phyloP scores from a whole-genome alignment of 2,888 invertebrate species.

The Diaperis boleti region DNA sequence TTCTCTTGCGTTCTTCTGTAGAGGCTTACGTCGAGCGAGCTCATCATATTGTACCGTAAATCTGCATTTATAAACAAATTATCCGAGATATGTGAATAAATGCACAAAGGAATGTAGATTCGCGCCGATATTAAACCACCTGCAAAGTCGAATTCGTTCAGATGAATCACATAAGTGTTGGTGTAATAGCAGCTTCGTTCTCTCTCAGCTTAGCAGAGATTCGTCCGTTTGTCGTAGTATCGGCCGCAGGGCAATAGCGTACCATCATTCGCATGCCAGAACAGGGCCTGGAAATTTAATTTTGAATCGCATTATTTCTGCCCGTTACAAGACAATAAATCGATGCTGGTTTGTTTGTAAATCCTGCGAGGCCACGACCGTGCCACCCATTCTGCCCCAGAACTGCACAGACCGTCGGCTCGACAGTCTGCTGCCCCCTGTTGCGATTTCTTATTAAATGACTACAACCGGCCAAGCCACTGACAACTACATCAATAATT shows the following conservation, averaged over 20 bases:
- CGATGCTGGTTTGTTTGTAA: conserved; percentile 54
- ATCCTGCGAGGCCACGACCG: conserved; percentile 41
- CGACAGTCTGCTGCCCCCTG: conserved; percentile 5
- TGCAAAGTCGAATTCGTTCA: conserved; percentile 36
- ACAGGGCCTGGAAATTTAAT: conserved; percentile 61
- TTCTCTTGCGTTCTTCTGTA: conserved; percentile 50
- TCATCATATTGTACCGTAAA: conserved; percentile 49
- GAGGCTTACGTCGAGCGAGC: conserved; percentile 48
- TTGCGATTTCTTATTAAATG: conserved; percentile 6
- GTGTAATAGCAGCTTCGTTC: conserved; percentile 27
- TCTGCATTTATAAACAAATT: conserved; percentile 44
- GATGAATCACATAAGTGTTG: conserved; percentile 35
- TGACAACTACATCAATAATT: not conserved
- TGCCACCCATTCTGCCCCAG: conserved; percentile 32
- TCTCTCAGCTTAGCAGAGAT: conserved; percentile 37
- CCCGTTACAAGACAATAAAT: conserved; percentile 62
- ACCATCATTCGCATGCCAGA: conserved; percentile 60
- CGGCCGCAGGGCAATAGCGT: conserved; percentile 52
- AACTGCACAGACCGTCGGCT: conserved; percentile 25
- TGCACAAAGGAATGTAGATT: conserved; percentile 40
- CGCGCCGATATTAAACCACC: conserved; percentile 37
- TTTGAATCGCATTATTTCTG: conserved; percentile 63
- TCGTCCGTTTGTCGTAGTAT: conserved; percentile 38
- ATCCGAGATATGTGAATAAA: conserved; percentile 34
- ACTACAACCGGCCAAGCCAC: conserved; percentile 2